Conservation (phyloP, 1,140 invertebrate species). For the Venustaconcha ellipsiformis region DNA sequence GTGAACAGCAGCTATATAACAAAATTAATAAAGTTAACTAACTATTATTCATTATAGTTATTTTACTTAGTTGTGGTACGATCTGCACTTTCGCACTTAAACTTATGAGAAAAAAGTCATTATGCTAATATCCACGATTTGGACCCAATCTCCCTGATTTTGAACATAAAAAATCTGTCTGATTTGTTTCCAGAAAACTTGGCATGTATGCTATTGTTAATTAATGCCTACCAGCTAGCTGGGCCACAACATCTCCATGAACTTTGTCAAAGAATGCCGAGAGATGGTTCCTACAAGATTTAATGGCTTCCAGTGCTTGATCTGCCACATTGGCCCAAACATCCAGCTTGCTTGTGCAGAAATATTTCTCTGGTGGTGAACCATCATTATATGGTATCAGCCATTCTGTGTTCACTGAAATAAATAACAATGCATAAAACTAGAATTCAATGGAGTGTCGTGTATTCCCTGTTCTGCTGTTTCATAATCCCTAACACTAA, state of each 20-base stretch:
- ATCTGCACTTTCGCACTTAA: too few relatives aligned
- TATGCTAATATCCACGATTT: too few relatives aligned
- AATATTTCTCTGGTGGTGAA: conserved; percentile 45
- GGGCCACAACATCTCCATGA: conserved; percentile 56
- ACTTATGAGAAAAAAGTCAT: too few relatives aligned
- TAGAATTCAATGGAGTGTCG: neutral
- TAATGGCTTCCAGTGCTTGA: conserved; percentile 54
- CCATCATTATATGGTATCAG: conserved; percentile 46
- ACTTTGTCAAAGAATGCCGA: conserved; percentile 56
- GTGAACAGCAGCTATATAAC: too few relatives aligned
- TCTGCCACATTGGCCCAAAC: conserved; percentile 62
- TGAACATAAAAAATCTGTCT: too few relatives aligned
- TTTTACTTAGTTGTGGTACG: too few relatives aligned
- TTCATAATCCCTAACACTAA: neutral
- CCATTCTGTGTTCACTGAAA: conserved; percentile 63
- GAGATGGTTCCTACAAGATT: conserved; percentile 42
- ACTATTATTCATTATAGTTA: too few relatives aligned
- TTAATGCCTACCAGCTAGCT: conserved; percentile 53
- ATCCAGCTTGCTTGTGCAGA: conserved; percentile 59
- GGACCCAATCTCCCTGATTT: too few relatives aligned
- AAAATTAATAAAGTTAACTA: too few relatives aligned
- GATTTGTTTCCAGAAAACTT: too few relatives aligned
- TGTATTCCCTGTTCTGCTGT: neutral
- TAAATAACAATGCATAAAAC: conserved; percentile 6
- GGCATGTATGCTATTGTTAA: neutral